Evolutionary conservation across 2,113 vertebrate species (phyloP), one percentile per base, ranked within the genome.

Genomic region (Heterochromis multidens): DNA sequence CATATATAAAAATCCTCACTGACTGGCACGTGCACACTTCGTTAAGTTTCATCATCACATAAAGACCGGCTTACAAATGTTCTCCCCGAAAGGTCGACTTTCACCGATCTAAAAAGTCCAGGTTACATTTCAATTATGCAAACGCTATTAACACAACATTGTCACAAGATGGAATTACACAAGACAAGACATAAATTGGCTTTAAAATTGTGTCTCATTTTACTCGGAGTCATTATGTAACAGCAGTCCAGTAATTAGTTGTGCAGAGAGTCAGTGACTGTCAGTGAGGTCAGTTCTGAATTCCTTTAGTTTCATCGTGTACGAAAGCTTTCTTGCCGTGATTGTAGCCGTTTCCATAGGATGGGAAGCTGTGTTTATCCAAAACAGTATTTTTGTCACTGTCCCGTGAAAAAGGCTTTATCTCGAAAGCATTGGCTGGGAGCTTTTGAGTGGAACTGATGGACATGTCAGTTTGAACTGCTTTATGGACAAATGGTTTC

Each of bases 391-490:
- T 93, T 84, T 80, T 94, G 58, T 95, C 93, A 4, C 59, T 40
- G 3, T 95, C 93, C n/a, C 80, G 82, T 63, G 88, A 91, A 21
- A 87, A 80, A 6, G 61, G 59, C 74, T 91, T 95, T 4, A 80
- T 93, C 84, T 95, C 94, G 76, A 95, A 96, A 0, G 94, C 94
- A 33, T 91, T 94, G 12, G 79, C 52, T 1, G 95, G 96, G 14
- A 96, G 92, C 61, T 93, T 96, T 56, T 96, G 96, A 1, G 89
- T 60, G 19, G 93, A 88, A 52, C 91, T 85, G 63, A 96, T 91
- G 57, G 95, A 96, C 93, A 96, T 96, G 37, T 96, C 96, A 3
- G 96, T 97, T 77, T 97, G 96, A 72, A 92, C 54, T 4, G 85
- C 91, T 88, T 95, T 96, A 43, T 96, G 94, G 2, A 14, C 12